Conservation (phyloP, 53 echinoderm and acorn worm species). For the Mesocentrotus franciscanus region DNA sequence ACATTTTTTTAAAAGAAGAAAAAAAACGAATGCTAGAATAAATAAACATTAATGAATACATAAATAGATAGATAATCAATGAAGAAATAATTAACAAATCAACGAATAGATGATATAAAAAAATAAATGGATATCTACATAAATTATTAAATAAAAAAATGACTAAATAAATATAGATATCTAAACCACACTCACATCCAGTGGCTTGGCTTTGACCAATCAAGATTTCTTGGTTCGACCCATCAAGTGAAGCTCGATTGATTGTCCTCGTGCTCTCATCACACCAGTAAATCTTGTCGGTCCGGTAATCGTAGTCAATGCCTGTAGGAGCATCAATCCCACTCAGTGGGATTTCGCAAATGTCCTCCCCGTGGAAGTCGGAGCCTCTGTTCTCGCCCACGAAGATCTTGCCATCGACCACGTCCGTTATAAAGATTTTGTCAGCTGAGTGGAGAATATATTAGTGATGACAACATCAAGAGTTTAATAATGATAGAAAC, state of each 20-base stretch:
- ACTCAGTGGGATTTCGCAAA: neutral
- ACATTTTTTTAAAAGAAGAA: too few relatives aligned
- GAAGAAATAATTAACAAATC: too few relatives aligned
- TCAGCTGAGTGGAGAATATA: neutral
- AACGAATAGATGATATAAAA: too few relatives aligned
- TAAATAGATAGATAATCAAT: too few relatives aligned
- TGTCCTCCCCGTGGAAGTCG: neutral
- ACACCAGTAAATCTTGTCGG: neutral
- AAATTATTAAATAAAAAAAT: neutral
- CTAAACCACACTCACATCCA: neutral
- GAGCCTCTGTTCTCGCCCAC: neutral
- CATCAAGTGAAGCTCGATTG: neutral
- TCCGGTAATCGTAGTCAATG: neutral
- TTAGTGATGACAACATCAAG: too few relatives aligned
- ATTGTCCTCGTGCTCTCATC: neutral
- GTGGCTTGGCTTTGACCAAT: neutral
- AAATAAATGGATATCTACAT: too few relatives aligned
- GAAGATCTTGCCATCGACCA: neutral
- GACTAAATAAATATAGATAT: too few relatives aligned
- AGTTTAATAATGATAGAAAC: too few relatives aligned
- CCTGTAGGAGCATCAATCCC: neutral
- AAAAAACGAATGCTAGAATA: neutral
- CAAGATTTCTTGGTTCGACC: neutral
- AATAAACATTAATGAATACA: too few relatives aligned
- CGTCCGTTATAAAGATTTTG: conserved; percentile 14